Percentiles rank a stretch among this genome's conserved stretches.
These are phyloP conservation scores for Ceramica pisi DNA, from an alignment of 2,888 invertebrate species.

Conservation along the genomic window DNA sequence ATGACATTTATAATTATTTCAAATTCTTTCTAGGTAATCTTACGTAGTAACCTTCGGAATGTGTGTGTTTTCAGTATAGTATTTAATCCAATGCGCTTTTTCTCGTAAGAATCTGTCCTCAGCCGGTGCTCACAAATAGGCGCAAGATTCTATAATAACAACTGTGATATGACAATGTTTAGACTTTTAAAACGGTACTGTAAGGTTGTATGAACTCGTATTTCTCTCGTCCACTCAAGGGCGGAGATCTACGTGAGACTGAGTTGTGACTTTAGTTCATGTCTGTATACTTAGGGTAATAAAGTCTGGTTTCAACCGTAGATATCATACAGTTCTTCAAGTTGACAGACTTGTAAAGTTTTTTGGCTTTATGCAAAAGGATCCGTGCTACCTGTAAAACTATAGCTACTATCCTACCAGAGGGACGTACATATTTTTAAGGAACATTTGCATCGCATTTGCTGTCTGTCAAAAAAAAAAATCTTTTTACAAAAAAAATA, in stretches of 20 bases:
- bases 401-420: no score
- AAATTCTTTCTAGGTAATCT: not conserved
- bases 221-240: conserved; percentile 39
- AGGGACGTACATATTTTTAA: no score
- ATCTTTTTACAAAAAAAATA: no score
- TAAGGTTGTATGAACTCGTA: conserved; percentile 38
- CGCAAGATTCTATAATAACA: not conserved
- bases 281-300: conserved; percentile 23
- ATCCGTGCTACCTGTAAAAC: no score
- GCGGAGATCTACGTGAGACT: conserved; percentile 56
- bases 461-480: no score
- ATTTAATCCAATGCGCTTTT: not conserved
- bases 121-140: not conserved
- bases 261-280: conserved; percentile 22
- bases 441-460: no score
- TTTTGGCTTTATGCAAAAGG: not conserved
- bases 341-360: not conserved
- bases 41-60: not conserved
- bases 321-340: not conserved
- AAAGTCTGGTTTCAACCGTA: not conserved
- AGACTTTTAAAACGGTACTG: conserved; percentile 27
- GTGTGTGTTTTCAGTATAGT: not conserved
- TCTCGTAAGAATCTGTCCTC: not conserved
- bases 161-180: conserved; percentile 16
- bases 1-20: not conserved